A percentile compares a stretch with the other conserved stretches of the same genome.
Evolutionary conservation across 2,797 vertebrate genomes (phyloP).

Genomic region (Malurus splendens): DNA sequence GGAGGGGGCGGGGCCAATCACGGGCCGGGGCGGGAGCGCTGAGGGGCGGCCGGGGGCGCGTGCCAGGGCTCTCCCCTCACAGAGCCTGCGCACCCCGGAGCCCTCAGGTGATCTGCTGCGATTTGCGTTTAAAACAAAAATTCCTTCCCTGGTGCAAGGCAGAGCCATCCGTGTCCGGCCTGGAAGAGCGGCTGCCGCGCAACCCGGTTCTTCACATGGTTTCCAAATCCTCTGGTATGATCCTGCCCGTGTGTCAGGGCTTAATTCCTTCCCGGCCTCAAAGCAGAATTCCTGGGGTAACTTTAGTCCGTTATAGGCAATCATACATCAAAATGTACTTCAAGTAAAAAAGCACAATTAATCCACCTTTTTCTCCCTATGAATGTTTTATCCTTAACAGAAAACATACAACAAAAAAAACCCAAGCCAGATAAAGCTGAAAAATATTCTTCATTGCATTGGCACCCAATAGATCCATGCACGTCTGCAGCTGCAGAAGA

Average conservation of each 20-base stretch:
- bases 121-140: rapidly evolving
- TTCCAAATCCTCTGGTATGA: rapidly evolving
- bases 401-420: not conserved
- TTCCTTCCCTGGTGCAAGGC: rapidly evolving
- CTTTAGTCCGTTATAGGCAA: rapidly evolving
- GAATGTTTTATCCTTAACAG: not conserved
- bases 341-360: not conserved
- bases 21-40: not conserved
- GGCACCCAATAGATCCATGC: not conserved
- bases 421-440: not conserved
- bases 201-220: rapidly evolving
- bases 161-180: rapidly evolving
- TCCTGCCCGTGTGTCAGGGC: rapidly evolving
- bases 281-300: not conserved
- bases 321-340: not conserved
- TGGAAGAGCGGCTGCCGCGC: rapidly evolving
- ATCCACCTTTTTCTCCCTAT: too few species aligned
- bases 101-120: rapidly evolving
- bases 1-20: not conserved
- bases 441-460: not conserved
- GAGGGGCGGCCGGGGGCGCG: rapidly evolving
- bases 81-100: rapidly evolving
- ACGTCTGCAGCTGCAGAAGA: not conserved
- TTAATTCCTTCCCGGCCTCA: not conserved
- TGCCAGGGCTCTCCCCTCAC: rapidly evolving